A percentile compares a stretch with the other conserved stretches of the same genome.
Conservation (phyloP, 2,888 invertebrate species). For the Scrobipalpa atriplicella region DNA sequence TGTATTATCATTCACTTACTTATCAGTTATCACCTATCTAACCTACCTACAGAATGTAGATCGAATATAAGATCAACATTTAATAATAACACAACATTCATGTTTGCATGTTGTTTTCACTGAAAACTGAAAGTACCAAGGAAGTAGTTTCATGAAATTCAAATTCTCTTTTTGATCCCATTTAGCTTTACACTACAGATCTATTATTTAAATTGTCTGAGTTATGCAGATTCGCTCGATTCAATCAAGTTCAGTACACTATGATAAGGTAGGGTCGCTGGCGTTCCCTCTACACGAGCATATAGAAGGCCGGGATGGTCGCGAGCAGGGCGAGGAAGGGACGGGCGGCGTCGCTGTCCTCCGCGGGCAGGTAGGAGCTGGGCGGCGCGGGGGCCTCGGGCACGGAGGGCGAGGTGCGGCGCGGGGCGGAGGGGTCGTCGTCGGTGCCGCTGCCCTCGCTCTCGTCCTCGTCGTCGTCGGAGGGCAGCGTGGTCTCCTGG, state of each 20-base stretch:
- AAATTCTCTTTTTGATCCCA: conserved; percentile 27
- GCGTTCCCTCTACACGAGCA: conserved; percentile 20
- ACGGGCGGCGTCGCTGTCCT: conserved; percentile 52
- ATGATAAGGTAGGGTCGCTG: conserved; percentile 2
- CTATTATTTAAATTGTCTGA: not conserved
- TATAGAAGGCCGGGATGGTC: conserved; percentile 34
- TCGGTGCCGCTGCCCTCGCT: conserved; percentile 69
- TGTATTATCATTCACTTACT: conserved; percentile 15
- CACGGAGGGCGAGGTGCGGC: conserved; percentile 57
- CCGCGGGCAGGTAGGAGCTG: conserved; percentile 68
- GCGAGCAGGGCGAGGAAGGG: conserved; percentile 39
- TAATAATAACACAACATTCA: conserved; percentile 23
- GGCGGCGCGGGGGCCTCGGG: conserved; percentile 70
- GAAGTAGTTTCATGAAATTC: conserved; percentile 20
- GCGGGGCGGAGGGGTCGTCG: conserved; percentile 46
- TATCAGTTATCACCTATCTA: not conserved
- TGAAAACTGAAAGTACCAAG: not conserved
- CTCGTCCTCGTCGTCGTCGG: conserved; percentile 75
- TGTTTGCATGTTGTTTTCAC: not conserved
- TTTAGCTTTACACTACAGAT: conserved; percentile 16
- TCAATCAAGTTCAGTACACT: not conserved
- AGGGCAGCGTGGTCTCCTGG: conserved; percentile 65
- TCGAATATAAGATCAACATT: conserved; percentile 24
- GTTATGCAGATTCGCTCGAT: not conserved
- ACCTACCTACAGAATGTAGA: conserved; percentile 23